Conservation (phyloP, 2,888 invertebrate species). For the Chrysomela aeneicollis region DNA sequence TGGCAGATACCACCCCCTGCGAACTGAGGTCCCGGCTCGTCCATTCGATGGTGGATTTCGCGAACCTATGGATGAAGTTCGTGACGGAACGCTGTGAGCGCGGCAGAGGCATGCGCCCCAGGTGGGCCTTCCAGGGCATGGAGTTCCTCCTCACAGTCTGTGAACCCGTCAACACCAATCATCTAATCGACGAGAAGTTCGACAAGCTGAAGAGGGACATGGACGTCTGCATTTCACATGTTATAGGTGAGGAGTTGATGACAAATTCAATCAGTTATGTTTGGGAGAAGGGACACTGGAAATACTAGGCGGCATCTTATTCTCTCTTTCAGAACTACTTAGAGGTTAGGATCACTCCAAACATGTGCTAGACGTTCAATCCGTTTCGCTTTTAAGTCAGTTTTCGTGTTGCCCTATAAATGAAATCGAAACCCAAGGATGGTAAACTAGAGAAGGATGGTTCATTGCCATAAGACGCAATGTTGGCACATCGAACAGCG, state of each 20-base stretch:
- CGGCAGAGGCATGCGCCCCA: conserved; percentile 75
- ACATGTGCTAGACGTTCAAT: too few relatives aligned
- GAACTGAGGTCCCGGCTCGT: conserved; percentile 63
- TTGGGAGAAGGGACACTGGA: too few relatives aligned
- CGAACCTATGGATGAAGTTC: conserved; percentile 89
- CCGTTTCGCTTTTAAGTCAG: too few relatives aligned
- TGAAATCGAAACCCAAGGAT: too few relatives aligned
- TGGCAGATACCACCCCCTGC: conserved; percentile 68
- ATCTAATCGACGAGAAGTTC: conserved; percentile 80
- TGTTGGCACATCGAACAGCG: too few relatives aligned
- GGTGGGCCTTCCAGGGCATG: conserved; percentile 90
- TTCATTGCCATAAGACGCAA: too few relatives aligned
- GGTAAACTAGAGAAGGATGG: too few relatives aligned
- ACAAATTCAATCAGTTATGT: too few relatives aligned
- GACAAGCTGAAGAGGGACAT: conserved; percentile 80
- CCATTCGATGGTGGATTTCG: conserved; percentile 72
- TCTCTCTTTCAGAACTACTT: too few relatives aligned
- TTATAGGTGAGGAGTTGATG: conserved; percentile 69
- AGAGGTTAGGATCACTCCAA: too few relatives aligned
- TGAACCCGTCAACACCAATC: conserved; percentile 82
- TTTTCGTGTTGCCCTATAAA: too few relatives aligned
- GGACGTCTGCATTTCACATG: conserved; percentile 87
- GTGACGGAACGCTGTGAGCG: conserved; percentile 84
- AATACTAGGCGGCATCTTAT: too few relatives aligned
- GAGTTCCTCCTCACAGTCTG: conserved; percentile 87